Base-by-base conservation (phyloP, 2,888 invertebrate genomes). In the Eumerus sabulonum region DNA sequence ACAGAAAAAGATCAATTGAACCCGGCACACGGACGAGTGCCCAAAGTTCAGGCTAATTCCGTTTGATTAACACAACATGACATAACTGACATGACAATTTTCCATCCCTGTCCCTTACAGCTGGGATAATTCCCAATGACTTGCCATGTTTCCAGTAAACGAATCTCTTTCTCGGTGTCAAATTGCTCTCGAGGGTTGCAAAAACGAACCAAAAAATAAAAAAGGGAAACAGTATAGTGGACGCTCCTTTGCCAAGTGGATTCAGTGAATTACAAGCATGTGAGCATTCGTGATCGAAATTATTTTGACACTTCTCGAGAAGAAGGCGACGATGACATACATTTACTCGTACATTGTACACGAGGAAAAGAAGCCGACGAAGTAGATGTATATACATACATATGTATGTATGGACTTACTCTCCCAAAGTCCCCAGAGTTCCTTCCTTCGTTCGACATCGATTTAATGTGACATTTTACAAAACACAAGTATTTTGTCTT, bases 401-500 rank as follows among this genome's bases (percentile, higher is more conserved):
- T n/a, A n/a, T n/a, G n/a, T n/a, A n/a, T n/a, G n/a, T n/a, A n/a
- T n/a, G n/a, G n/a, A n/a, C n/a, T n/a, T n/a, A n/a, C n/a, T 77
- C 72, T 67, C 47, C 50, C 71, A 60, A 40, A n/a, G 62, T 72
- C 18, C 7, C 1, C 16, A n/a, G 67, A 44, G 60, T 74, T 74
- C 54, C 50, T 62, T 67, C 27, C 47, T 62, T 67, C 72, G 38
- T 57, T 40, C 36, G 60, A 74, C 40, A 56, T 67, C 67, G 50
- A 74, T 67, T 74, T 73, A 68, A 77, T 77, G 77, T 77, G 77
- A 77, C 77, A 77, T 63, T 77, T 77, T 77, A 77, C 77, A 77
- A 77, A 77, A 77, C 77, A 77, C 77, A 67, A 77, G 77, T 68
- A 77, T 79, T 79, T 74, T 79, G 79, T 74, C 64, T 68, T 86